Base-by-base conservation (phyloP, 2,113 vertebrate species). In the Syngnathoides biaculeatus region DNA sequence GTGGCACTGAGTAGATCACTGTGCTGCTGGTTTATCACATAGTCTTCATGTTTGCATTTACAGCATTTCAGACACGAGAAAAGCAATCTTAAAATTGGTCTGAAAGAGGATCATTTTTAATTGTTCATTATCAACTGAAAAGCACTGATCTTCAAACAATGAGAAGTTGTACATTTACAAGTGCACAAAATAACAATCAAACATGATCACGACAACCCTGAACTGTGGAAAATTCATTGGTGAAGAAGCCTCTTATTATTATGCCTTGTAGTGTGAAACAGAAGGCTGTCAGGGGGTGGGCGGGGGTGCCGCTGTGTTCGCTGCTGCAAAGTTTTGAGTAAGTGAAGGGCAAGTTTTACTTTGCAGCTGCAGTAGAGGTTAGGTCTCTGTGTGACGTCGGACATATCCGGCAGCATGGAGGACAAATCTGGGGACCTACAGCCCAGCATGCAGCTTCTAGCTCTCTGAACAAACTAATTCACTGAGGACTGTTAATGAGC, bases 281-380 rank as follows among this genome's bases (percentile, higher is more conserved):
- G 79, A 79, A 78, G 83, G 87, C 59, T 67, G 79, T 72, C 78
- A 67, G 81, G 74, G 76, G 79, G 81, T 71, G 78, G 79, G 71
- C 71, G 69, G 63, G 67, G 52, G 55, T 4, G 40, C 79, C 77
- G 82, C 86, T 84, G 84, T n/a, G 81, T 48, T 75, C 75, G 71
- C 74, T 58, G 59, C 81, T 71, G 75, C 81, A 82, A 81, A 80
- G 70, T 79, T 79, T 78, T 63, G 65, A 71, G 68, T 71, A 76
- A 78, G 68, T 67, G 81, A 86, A 88, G 83, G 81, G 74, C 76
- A 79, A 72, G 74, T 79, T 75, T 65, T 38, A 67, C 59, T 75
- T 22, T 78, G 75, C 82, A 80, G 82, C 86, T 79, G 81, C 75
- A 69, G 62, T 38, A 63, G 73, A 82, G 72, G 75, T 72, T 62